These are phyloP conservation scores for Montipora cactus DNA, from an alignment of 64 coral and sea anemone species.

Conservation along the genomic window DNA sequence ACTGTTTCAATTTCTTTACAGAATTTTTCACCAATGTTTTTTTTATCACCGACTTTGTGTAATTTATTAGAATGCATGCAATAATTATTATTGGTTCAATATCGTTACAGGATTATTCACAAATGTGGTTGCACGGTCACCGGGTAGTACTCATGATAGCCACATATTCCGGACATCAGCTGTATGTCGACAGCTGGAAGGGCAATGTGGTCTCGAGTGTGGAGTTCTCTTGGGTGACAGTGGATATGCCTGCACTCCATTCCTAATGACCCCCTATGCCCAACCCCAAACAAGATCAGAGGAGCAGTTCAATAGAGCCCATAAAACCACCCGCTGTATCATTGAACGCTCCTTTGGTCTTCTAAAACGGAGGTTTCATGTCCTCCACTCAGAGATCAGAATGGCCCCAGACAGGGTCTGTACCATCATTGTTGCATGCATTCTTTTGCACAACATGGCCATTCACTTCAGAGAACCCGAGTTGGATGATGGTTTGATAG, in stretches of 20 bases:
- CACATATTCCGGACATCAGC: not conserved
- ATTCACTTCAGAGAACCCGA: not conserved
- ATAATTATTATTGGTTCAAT: not conserved
- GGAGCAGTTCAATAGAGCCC: slow-evolving; percentile 39
- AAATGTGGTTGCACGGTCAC: not conserved
- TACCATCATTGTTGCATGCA: slow-evolving; percentile 10
- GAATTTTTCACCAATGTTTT: not conserved
- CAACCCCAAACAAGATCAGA: slow-evolving; percentile 40
- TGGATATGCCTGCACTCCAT: slow-evolving; percentile 25
- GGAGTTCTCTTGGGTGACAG: not conserved
- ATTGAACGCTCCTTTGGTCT: slow-evolving; percentile 43
- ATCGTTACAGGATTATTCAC: not conserved
- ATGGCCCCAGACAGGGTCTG: slow-evolving; percentile 25
- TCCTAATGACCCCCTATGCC: slow-evolving; percentile 10
- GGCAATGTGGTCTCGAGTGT: not conserved
- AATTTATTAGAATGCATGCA: not conserved
- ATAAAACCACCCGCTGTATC: slow-evolving; percentile 40
- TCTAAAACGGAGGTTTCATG: slow-evolving; percentile 37
- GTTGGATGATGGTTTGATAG: not conserved
- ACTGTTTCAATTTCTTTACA: not conserved
- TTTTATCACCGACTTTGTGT: not conserved
- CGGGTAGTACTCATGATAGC: not conserved
- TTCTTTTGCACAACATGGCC: slow-evolving; percentile 4
- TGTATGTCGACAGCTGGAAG: not conserved
- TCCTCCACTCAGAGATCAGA: not conserved